Percentiles rank a stretch among this genome's conserved stretches.
These are phyloP conservation scores for Manduca sexta DNA, from an alignment of 1,140 invertebrate species.

Conservation along the genomic window DNA sequence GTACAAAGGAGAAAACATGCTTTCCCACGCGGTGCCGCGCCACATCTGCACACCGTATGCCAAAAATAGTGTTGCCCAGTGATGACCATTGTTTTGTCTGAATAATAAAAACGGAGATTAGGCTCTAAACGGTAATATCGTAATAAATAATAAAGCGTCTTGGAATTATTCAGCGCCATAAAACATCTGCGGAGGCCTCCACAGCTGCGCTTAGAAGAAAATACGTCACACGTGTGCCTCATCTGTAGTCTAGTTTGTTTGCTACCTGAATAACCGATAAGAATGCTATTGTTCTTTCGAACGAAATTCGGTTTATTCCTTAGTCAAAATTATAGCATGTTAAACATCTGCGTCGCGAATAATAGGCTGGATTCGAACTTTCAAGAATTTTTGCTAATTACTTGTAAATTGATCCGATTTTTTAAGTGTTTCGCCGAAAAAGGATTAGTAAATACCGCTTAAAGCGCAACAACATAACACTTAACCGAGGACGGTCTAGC, in stretches of 20 bases:
- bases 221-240: slow-evolving; percentile 59
- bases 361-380: slow-evolving; percentile 15
- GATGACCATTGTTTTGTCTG: slow-evolving; percentile 62
- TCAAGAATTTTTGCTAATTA: slow-evolving; percentile 14
- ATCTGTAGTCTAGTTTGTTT: slow-evolving; percentile 36
- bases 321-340: slow-evolving; percentile 4
- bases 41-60: slow-evolving; percentile 55
- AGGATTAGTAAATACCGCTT: no score
- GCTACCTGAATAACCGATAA: slow-evolving; percentile 48
- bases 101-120: slow-evolving; percentile 67
- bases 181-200: slow-evolving; percentile 63
- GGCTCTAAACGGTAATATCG: slow-evolving; percentile 65
- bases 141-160: slow-evolving; percentile 68
- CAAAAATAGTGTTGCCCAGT: slow-evolving; percentile 52
- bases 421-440: no score
- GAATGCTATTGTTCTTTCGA: slow-evolving; percentile 26
- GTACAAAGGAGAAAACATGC: slow-evolving; percentile 7
- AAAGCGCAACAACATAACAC: no score
- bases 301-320: slow-evolving; percentile 22
- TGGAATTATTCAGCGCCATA: slow-evolving; percentile 64
- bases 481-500: no score
- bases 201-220: slow-evolving; percentile 58
- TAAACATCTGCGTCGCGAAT: slow-evolving; percentile 22
- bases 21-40: slow-evolving; percentile 48
- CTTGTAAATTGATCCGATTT: slow-evolving; percentile 6